phyloP scores from a whole-genome alignment of 2,888 invertebrate species.

The Ichneumoninae sp. region DNA sequence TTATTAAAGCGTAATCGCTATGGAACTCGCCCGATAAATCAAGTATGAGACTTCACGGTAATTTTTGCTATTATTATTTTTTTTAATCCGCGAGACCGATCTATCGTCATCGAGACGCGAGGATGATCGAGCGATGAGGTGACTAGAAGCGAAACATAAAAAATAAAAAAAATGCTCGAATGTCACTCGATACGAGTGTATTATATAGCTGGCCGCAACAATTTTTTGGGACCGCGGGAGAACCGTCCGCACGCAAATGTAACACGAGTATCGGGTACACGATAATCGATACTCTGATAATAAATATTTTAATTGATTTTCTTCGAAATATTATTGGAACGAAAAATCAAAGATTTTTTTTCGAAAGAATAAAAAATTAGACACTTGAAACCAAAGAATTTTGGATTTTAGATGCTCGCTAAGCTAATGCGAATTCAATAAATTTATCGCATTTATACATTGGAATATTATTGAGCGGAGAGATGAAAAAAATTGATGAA shows the following conservation, averaged over 20 bases:
- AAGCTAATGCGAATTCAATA: background rate
- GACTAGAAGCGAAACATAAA: background rate
- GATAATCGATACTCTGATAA: conserved; percentile 9
- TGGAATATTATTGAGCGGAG: background rate
- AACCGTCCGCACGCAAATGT: background rate
- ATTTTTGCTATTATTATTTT: background rate
- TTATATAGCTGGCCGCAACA: background rate
- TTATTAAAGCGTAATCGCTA: conserved; percentile 6
- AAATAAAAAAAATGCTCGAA: conserved; percentile 11
- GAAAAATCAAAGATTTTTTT: background rate
- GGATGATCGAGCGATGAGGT: background rate
- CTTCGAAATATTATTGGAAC: background rate
- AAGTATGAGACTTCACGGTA: conserved; percentile 1
- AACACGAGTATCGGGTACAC: conserved; percentile 3
- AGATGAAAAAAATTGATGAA: background rate
- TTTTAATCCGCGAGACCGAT: background rate
- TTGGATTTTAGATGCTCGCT: too few relatives aligned
- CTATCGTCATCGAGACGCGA: background rate
- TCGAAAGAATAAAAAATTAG: too few relatives aligned
- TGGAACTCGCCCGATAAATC: background rate
- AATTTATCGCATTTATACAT: background rate
- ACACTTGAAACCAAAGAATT: too few relatives aligned
- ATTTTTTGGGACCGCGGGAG: conserved; percentile 3
- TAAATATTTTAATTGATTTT: background rate
- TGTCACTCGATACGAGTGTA: conserved; percentile 7